Evolutionary conservation across 2,113 vertebrate genomes (phyloP).

Genomic region (Cercocebus atys): DNA sequence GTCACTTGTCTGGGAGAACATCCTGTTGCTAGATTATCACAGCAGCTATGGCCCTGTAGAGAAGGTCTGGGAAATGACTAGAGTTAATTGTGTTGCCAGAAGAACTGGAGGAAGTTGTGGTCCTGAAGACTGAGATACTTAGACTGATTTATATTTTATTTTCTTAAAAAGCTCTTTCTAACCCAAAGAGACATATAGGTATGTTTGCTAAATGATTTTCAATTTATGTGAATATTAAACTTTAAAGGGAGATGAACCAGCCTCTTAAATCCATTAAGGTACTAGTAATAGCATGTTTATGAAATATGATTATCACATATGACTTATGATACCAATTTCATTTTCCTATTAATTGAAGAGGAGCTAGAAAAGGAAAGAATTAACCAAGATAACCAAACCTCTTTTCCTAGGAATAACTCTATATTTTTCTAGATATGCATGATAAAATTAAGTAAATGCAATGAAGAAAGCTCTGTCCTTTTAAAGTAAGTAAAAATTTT

Average conservation of each 20-base stretch:
- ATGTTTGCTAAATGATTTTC: constrained; percentile 26
- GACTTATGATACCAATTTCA: neutral
- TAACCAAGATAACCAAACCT: neutral
- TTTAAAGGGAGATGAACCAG: neutral
- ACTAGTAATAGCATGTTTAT: neutral
- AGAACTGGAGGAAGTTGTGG: neutral
- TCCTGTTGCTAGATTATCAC: neutral
- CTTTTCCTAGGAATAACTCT: neutral
- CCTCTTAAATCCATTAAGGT: constrained; percentile 6
- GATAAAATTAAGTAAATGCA: neutral
- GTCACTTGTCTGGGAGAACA: neutral
- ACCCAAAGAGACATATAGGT: neutral
- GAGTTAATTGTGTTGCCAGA: neutral
- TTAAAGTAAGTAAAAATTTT: neutral
- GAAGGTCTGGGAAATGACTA: neutral
- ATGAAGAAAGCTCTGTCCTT: neutral
- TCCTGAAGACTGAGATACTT: neutral
- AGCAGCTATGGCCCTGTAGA: neutral
- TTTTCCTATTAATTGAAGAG: constrained; percentile 3
- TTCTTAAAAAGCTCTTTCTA: constrained; percentile 35
- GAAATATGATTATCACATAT: neutral
- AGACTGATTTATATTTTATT: neutral
- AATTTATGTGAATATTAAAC: neutral
- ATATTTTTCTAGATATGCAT: neutral
- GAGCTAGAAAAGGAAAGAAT: neutral